Conservation (phyloP, 2,888 invertebrate genomes). For the Acanthopleura granulata region DNA sequence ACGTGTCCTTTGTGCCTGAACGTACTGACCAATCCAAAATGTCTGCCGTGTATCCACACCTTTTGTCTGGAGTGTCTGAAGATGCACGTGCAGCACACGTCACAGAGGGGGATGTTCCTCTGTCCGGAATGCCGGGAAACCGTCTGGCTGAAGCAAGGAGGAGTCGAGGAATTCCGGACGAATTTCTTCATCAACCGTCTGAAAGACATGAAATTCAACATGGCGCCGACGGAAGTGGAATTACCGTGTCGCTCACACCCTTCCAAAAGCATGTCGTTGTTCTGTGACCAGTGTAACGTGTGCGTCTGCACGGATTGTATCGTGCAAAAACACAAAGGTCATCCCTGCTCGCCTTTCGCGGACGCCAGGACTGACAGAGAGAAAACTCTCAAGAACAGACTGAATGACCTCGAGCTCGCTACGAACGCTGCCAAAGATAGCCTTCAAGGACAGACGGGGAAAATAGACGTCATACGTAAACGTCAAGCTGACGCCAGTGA, state of each 20-base stretch:
- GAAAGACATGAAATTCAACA: slow-evolving; percentile 1
- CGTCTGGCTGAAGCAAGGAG: background rate
- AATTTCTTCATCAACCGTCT: slow-evolving; percentile 2
- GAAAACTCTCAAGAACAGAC: background rate
- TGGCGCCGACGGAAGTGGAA: background rate
- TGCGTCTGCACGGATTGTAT: background rate
- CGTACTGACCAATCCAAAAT: slow-evolving; percentile 1
- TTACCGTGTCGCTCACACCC: background rate
- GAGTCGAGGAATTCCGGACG: background rate
- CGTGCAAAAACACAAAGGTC: background rate
- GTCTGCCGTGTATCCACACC: slow-evolving; percentile 3
- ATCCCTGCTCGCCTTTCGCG: background rate
- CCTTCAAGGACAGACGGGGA: background rate
- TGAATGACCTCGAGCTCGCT: background rate
- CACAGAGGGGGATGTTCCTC: background rate
- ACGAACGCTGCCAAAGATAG: background rate
- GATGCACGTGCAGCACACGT: background rate
- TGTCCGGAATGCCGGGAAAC: slow-evolving; percentile 3
- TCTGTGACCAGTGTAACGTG: background rate
- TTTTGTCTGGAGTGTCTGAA: background rate
- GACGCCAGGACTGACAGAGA: background rate
- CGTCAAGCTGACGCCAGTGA: background rate
- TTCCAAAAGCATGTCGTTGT: background rate
- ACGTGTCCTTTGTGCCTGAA: background rate
- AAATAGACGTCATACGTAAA: background rate